These are phyloP conservation scores for Epirrhoe tristata DNA, from an alignment of 2,888 invertebrate species.

Conservation along the genomic window DNA sequence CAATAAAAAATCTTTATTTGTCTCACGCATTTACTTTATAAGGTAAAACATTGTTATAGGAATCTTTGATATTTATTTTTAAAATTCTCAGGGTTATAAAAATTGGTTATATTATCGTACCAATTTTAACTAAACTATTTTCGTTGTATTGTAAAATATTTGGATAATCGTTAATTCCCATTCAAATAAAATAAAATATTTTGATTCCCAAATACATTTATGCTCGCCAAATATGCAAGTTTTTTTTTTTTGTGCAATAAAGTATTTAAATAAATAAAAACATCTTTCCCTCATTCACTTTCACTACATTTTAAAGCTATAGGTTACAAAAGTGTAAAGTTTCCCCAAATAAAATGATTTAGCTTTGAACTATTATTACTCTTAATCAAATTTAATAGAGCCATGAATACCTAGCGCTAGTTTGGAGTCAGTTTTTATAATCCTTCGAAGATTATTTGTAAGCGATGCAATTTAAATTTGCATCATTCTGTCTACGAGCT, in stretches of 20 bases:
- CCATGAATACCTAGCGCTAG: conserved; percentile 42
- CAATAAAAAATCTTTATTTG: conserved; percentile 14
- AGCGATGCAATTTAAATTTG: conserved; percentile 49
- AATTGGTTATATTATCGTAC: neutral
- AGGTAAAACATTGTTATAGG: neutral
- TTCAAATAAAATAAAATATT: too few species aligned
- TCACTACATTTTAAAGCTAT: too few species aligned
- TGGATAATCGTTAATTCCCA: too few species aligned
- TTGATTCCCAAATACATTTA: too few species aligned
- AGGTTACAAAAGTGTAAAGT: neutral
- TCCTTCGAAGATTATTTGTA: conserved; percentile 39
- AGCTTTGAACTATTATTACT: conserved; percentile 47
- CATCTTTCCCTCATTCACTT: too few species aligned
- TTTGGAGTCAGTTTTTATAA: conserved; percentile 40
- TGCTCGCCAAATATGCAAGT: too few species aligned
- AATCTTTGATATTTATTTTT: neutral
- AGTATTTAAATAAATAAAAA: too few species aligned
- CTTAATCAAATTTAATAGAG: conserved; percentile 52
- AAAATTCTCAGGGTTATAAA: neutral
- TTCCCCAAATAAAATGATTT: conserved; percentile 31
- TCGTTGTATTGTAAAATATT: too few species aligned
- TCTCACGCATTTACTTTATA: neutral
- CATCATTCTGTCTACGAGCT: conserved; percentile 36
- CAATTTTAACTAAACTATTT: too few species aligned
- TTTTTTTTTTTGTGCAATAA: too few species aligned